A percentile compares a stretch with the other conserved stretches of the same genome.
These are phyloP conservation scores for Podarcis siculus DNA, from an alignment of 2,797 vertebrate species.

Conservation along the genomic window DNA sequence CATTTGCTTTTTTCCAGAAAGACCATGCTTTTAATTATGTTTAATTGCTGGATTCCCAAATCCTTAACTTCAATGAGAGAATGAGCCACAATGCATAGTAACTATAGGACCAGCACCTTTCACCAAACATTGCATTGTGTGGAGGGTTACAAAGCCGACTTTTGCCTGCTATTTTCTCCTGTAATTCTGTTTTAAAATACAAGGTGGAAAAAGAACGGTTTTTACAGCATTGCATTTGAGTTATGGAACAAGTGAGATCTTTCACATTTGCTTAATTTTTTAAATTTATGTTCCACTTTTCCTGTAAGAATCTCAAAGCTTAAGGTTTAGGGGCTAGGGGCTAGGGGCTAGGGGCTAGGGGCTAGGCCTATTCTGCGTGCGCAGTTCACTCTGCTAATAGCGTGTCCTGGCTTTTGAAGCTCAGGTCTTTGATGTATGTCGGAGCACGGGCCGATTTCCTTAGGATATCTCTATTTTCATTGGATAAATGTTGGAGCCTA, in stretches of 20 bases:
- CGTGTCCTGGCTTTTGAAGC: too few species aligned
- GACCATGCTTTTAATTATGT: slow-evolving; percentile 2
- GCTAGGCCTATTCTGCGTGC: too few species aligned
- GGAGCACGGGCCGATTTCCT: too few species aligned
- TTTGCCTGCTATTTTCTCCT: background rate
- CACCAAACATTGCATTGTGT: background rate
- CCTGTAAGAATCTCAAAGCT: too few species aligned
- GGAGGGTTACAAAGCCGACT: background rate
- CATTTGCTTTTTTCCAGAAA: slow-evolving; percentile 1
- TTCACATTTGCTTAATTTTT: too few species aligned
- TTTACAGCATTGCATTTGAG: background rate
- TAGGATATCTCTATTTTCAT: too few species aligned
- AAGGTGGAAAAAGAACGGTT: background rate
- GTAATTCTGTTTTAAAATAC: background rate
- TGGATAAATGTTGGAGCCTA: too few species aligned
- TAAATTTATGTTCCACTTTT: too few species aligned
- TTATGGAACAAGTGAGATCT: background rate
- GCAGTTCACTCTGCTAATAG: too few species aligned
- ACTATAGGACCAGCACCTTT: background rate
- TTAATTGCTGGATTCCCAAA: slow-evolving; percentile 19
- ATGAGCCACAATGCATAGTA: slow-evolving; percentile 10
- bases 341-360: too few species aligned
- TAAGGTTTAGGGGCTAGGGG: too few species aligned
- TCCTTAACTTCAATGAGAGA: slow-evolving; percentile 1
- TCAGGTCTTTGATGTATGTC: too few species aligned